phyloP scores from a whole-genome alignment of 2,888 invertebrate genomes.

The Holacanthella duospinosa region DNA sequence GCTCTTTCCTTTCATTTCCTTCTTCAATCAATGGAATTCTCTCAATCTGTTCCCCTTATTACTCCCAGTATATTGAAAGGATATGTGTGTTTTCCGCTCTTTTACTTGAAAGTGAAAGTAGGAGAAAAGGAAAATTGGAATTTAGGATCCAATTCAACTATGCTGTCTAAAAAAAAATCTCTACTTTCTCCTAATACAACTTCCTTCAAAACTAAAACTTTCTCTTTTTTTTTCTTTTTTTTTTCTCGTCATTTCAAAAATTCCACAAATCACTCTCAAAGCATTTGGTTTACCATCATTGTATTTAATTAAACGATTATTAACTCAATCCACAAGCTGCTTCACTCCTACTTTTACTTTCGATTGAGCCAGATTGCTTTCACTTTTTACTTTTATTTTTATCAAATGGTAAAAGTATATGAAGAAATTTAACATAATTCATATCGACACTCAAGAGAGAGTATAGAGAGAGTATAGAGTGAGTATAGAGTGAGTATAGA shows the following conservation, averaged over 20 bases:
- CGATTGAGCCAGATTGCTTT: no score
- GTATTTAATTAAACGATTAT: background rate
- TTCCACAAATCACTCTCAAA: background rate
- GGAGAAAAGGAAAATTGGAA: conserved; percentile 1
- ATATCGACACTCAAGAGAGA: no score
- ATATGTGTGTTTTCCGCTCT: conserved; percentile 6
- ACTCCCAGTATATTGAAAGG: conserved; percentile 8
- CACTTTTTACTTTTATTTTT: no score
- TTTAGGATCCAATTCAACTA: background rate
- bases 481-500: no score
- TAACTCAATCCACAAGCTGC: no score
- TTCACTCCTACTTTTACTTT: no score
- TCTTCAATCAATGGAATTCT: conserved; percentile 23
- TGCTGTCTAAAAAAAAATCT: background rate
- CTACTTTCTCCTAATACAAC: background rate
- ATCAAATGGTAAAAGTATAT: no score
- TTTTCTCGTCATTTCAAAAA: no score
- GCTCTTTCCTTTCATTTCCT: conserved; percentile 21
- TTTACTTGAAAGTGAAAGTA: background rate
- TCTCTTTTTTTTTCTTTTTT: background rate
- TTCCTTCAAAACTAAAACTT: background rate
- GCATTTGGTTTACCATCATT: background rate
- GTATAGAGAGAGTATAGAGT: no score
- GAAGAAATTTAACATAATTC: no score
- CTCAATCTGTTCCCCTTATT: conserved; percentile 22